Evolutionary conservation across 2,888 invertebrate genomes (phyloP).

Genomic region (Nephrotoma appendiculata): DNA sequence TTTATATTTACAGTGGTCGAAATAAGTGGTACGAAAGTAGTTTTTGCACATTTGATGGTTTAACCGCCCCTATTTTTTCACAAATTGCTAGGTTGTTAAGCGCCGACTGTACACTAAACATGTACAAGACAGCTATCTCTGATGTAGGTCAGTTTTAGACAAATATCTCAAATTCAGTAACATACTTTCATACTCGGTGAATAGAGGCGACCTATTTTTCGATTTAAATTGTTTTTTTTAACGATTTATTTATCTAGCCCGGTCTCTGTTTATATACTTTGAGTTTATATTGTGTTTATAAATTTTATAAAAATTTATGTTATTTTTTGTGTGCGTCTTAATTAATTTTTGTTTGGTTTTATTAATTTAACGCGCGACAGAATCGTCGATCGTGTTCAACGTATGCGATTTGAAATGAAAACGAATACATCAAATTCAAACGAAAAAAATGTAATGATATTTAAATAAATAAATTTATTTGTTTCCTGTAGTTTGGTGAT

Average conservation of each 20-base stretch:
- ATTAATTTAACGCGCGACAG: background rate
- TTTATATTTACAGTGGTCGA: background rate
- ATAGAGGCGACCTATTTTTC: background rate
- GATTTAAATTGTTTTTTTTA: background rate
- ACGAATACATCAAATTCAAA: background rate
- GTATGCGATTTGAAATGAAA: background rate
- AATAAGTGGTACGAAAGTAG: background rate
- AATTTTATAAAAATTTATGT: background rate
- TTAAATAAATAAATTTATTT: background rate
- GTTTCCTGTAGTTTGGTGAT: background rate
- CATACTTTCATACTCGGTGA: background rate
- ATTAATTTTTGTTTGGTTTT: background rate
- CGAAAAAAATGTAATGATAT: background rate
- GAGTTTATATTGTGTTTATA: background rate
- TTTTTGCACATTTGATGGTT: background rate
- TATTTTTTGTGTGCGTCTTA: background rate
- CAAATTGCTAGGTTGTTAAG: background rate
- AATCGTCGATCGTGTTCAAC: background rate
- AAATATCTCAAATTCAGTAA: background rate
- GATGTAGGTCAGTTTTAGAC: background rate
- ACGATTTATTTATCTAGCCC: background rate
- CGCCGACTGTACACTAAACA: background rate
- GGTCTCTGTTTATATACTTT: background rate
- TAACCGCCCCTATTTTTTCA: background rate
- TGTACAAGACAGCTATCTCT: background rate